Conservation (phyloP, 2,888 invertebrate genomes). For the Chloroclysta siterata region DNA sequence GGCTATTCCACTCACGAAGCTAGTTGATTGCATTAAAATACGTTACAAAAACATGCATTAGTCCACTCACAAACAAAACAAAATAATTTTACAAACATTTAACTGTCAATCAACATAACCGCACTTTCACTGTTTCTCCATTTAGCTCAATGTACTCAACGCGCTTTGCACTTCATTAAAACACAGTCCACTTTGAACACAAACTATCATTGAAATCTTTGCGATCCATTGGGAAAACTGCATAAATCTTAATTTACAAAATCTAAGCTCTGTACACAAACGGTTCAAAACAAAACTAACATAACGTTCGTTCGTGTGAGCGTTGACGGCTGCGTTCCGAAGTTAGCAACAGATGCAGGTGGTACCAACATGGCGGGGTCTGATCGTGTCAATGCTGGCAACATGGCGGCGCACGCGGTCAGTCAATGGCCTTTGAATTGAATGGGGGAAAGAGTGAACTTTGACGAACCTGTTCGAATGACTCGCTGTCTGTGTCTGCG, state of each 20-base stretch:
- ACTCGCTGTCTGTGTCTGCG: conserved; percentile 41
- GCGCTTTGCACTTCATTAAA: conserved; percentile 35
- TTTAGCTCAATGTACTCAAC: conserved; percentile 10
- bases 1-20: conserved; percentile 22
- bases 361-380: conserved; percentile 54
- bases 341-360: conserved; percentile 58
- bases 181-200: conserved; percentile 36
- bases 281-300: conserved; percentile 75
- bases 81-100: conserved; percentile 24
- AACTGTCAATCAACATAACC: conserved; percentile 70
- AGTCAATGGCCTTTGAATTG: conserved; percentile 73
- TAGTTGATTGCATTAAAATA: neutral
- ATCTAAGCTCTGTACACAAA: conserved; percentile 44
- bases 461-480: conserved; percentile 64
- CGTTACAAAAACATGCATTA: conserved; percentile 23
- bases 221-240: conserved; percentile 62
- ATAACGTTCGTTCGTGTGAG: conserved; percentile 74
- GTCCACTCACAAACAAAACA: conserved; percentile 27
- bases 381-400: conserved; percentile 43
- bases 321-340: conserved; percentile 64
- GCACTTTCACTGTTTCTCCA: conserved; percentile 62
- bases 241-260: conserved; percentile 29
- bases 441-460: conserved; percentile 60
- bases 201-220: conserved; percentile 37
- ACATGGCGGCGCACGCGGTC: conserved; percentile 48